phyloP scores from a whole-genome alignment of 2,888 invertebrate species.

The Mactromeris polynyma region DNA sequence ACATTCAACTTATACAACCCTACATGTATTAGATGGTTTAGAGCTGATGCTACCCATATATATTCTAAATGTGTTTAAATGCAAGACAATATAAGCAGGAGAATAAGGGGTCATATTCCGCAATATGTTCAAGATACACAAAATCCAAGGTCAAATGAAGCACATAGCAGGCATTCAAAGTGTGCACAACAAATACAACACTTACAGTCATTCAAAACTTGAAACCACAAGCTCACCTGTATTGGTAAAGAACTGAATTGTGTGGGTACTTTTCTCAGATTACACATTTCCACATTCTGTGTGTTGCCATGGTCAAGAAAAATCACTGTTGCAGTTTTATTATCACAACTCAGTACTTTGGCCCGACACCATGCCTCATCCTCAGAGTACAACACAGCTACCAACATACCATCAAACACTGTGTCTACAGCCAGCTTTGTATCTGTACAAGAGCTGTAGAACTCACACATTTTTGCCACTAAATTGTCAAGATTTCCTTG shows the following conservation, averaged over 20 bases:
- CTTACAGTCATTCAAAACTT: neutral
- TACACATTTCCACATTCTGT: constrained; percentile 74
- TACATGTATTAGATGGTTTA: too few relatives aligned
- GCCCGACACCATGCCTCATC: constrained; percentile 83
- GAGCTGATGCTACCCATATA: too few relatives aligned
- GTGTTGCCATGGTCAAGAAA: constrained; percentile 86
- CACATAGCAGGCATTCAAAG: too few relatives aligned
- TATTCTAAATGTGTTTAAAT: too few relatives aligned
- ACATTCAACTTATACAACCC: too few relatives aligned
- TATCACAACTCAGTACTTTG: constrained; percentile 54
- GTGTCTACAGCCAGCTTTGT: constrained; percentile 57
- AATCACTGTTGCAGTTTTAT: constrained; percentile 70
- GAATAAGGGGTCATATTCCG: too few relatives aligned
- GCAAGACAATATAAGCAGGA: too few relatives aligned
- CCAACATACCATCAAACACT: constrained; percentile 67
- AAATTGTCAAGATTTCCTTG: constrained; percentile 71
- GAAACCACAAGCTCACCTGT: constrained; percentile 43
- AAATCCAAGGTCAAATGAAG: too few relatives aligned
- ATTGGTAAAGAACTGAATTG: constrained; percentile 78
- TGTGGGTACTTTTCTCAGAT: constrained; percentile 78
- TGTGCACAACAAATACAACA: too few relatives aligned
- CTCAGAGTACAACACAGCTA: constrained; percentile 78
- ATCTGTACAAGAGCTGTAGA: constrained; percentile 68
- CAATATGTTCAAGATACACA: too few relatives aligned
- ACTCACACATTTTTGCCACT: constrained; percentile 78